Evolutionary conservation across 2,888 invertebrate species (phyloP).

Genomic region (Brachynemurus nebulosus): DNA sequence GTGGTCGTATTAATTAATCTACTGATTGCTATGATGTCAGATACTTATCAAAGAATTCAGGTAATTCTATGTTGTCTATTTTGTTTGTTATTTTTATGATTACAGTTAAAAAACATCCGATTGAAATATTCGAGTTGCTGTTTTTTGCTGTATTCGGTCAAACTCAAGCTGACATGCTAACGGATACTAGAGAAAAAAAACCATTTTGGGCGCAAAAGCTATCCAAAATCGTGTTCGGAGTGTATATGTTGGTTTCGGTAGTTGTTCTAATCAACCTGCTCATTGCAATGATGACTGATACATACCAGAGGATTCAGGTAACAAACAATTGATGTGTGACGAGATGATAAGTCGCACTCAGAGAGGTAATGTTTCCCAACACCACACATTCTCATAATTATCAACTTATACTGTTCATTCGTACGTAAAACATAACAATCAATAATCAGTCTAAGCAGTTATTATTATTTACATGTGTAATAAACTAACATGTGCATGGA

Average conservation of each 20-base stretch:
- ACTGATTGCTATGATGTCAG: conserved; percentile 99
- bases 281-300: conserved; percentile 99
- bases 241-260: conserved; percentile 98
- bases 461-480: too few species aligned
- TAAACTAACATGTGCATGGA: conserved; percentile 6
- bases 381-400: background rate
- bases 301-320: conserved; percentile 97
- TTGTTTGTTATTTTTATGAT: conserved; percentile 34
- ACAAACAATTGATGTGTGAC: conserved; percentile 25
- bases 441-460: background rate
- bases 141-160: conserved; percentile 99
- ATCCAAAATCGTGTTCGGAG: conserved; percentile 78
- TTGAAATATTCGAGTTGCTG: conserved; percentile 90
- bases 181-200: conserved; percentile 48
- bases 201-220: conserved; percentile 74
- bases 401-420: background rate
- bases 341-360: too few species aligned
- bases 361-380: conserved; percentile 4
- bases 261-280: conserved; percentile 98
- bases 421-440: background rate
- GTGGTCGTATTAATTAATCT: conserved; percentile 97
- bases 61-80: conserved; percentile 46
- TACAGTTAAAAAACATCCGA: conserved; percentile 83
- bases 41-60: conserved; percentile 98
- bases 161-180: conserved; percentile 69